Conservation (phyloP, 2,113 vertebrate genomes). For the Phalacrocorax pelagicus region DNA sequence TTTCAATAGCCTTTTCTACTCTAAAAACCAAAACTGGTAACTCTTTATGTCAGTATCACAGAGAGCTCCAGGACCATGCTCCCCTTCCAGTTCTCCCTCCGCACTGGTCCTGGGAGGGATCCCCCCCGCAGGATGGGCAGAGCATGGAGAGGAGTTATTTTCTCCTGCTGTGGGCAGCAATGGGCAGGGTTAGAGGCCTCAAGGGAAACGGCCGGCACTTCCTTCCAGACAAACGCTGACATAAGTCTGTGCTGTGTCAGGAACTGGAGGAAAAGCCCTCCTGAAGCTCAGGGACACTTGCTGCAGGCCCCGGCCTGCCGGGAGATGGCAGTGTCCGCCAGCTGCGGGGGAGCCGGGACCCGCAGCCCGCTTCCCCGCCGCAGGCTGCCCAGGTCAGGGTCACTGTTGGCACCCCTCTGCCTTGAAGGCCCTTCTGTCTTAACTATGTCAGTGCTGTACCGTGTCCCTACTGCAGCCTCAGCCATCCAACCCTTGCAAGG, state of each 20-base stretch:
- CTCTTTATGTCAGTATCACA: not conserved
- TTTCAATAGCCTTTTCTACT: not conserved
- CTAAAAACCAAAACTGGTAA: not conserved
- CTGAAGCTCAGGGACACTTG: not conserved
- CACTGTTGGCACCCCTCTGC: not conserved
- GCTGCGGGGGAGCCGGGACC: not conserved
- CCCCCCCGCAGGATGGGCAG: not conserved
- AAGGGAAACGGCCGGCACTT: not conserved
- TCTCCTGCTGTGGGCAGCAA: not conserved
- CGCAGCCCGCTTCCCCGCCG: not conserved
- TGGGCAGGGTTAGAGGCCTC: not conserved
- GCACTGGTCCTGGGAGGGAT: not conserved
- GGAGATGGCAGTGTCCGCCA: constrained; percentile 43
- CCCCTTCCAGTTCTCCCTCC: not conserved
- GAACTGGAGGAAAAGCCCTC: not conserved
- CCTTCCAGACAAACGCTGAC: not conserved
- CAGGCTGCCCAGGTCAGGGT: not conserved
- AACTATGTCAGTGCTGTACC: not conserved
- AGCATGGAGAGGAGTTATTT: not conserved
- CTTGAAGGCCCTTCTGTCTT: not conserved
- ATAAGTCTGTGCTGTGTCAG: not conserved
- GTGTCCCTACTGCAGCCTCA: not conserved
- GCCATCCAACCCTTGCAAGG: not conserved
- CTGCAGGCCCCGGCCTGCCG: not conserved
- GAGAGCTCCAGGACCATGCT: not conserved